phyloP scores from a whole-genome alignment of 2,113 vertebrate genomes.

The Centrocercus urophasianus region DNA sequence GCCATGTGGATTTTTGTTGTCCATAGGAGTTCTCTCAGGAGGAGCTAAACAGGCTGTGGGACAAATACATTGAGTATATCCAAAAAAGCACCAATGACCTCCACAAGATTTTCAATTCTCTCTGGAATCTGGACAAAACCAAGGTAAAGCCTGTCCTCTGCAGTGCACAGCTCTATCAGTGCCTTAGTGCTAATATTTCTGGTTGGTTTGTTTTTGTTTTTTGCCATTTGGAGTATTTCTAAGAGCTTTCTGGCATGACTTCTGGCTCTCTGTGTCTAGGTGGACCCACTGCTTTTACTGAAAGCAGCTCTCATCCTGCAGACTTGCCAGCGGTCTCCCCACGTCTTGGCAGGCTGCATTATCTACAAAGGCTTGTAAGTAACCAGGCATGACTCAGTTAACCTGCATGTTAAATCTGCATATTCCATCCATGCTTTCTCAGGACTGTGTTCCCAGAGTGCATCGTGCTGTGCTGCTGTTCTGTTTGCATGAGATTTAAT shows the following conservation, averaged over 20 bases:
- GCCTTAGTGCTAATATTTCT: not conserved
- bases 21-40: slow-evolving; percentile 72
- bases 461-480: not conserved
- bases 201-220: too few relatives aligned
- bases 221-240: not conserved
- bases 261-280: slow-evolving; percentile 72
- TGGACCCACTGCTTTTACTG: slow-evolving; percentile 92
- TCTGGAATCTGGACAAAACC: slow-evolving; percentile 88
- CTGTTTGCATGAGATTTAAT: not conserved
- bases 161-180: not conserved
- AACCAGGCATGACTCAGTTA: rapidly evolving
- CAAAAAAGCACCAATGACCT: slow-evolving; percentile 82
- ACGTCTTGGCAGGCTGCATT: slow-evolving; percentile 90
- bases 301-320: slow-evolving; percentile 96
- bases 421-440: not conserved
- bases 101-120: slow-evolving; percentile 87
- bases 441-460: rapidly evolving
- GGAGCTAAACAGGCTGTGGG: slow-evolving; percentile 82
- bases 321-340: slow-evolving; percentile 88
- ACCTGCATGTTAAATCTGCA: rapidly evolving
- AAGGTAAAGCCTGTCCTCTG: slow-evolving; percentile 76
- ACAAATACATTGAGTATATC: slow-evolving; percentile 82
- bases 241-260: not conserved
- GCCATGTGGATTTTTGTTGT: not conserved
- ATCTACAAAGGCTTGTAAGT: slow-evolving; percentile 88